Evolutionary conservation across 2,797 vertebrate genomes (phyloP).

Genomic region (Pelobates cultripes): DNA sequence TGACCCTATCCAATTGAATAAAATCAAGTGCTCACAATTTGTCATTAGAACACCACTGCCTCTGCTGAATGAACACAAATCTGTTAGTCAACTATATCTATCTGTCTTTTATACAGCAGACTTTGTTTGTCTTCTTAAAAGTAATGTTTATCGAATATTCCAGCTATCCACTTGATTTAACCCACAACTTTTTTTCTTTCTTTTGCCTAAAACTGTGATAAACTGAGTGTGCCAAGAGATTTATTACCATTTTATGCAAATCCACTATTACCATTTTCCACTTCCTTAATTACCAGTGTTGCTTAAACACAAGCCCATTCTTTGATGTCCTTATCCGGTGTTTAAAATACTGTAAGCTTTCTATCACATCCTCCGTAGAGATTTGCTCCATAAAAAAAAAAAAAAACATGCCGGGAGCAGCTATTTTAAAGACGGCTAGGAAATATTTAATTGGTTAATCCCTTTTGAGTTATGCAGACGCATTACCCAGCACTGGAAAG

Average conservation of each 20-base stretch:
- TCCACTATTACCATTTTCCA: constrained; percentile 94
- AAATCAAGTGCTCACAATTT: not conserved
- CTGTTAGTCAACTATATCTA: not conserved
- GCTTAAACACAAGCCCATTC: constrained; percentile 93
- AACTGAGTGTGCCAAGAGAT: constrained; percentile 91
- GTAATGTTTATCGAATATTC: not conserved
- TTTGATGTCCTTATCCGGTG: constrained; percentile 99
- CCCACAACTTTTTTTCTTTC: constrained; percentile 61
- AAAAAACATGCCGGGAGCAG: constrained; percentile 91
- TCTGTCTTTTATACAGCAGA: not conserved
- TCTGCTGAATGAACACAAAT: not conserved
- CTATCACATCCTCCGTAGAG: constrained; percentile 89
- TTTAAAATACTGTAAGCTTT: constrained; percentile 96
- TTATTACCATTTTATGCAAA: constrained; percentile 99
- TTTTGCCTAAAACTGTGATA: constrained; percentile 78
- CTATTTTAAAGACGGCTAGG: constrained; percentile 90
- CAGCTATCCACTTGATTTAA: constrained; percentile 54
- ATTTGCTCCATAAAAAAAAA: constrained; percentile 88
- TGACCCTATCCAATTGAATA: not conserved
- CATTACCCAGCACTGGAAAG: constrained; percentile 76
- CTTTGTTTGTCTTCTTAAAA: not conserved
- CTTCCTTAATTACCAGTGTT: constrained; percentile 99
- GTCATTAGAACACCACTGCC: not conserved
- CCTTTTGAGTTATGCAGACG: constrained; percentile 84
- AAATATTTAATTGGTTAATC: constrained; percentile 90